These are phyloP conservation scores for Lordiphosa clarofinis DNA, from an alignment of 1,140 invertebrate genomes.

Conservation along the genomic window DNA sequence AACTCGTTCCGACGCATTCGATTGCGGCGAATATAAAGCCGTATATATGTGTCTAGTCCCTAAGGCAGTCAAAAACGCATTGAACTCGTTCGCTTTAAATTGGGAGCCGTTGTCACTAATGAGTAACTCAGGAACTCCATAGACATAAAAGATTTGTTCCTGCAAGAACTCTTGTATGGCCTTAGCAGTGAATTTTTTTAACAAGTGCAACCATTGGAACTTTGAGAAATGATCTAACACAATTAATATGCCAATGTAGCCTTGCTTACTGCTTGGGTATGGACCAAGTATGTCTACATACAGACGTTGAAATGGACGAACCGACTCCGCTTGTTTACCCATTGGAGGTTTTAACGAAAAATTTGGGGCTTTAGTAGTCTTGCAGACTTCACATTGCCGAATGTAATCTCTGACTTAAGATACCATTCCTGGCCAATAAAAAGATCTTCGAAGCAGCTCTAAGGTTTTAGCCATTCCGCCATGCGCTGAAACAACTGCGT, in stretches of 20 bases:
- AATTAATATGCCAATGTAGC: no score
- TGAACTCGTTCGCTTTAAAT: no score
- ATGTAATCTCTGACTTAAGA: conserved; percentile 5
- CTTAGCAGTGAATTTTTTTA: neutral
- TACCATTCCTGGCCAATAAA: conserved; percentile 7
- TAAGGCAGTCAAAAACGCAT: neutral
- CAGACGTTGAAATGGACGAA: no score
- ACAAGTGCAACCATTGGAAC: neutral
- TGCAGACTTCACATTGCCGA: conserved; percentile 6
- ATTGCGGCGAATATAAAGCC: neutral
- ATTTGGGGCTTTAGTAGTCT: neutral
- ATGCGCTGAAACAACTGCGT: neutral
- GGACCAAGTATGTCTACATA: conserved; percentile 7
- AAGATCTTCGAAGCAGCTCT: neutral
- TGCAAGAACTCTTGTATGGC: neutral
- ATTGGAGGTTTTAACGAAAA: neutral
- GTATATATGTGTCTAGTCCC: neutral
- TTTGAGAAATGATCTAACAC: neutral
- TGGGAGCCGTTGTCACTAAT: neutral
- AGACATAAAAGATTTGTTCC: conserved; percentile 1
- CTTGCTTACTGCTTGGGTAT: conserved; percentile 8
- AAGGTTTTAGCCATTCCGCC: conserved; percentile 7
- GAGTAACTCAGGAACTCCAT: conserved; percentile 1
- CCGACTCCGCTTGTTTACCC: neutral
- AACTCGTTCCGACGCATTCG: neutral